A percentile compares a stretch with the other conserved stretches of the same genome.
These are phyloP conservation scores for Pristionchus exspectatus DNA, from an alignment of 2,888 invertebrate species.

Conservation along the genomic window DNA sequence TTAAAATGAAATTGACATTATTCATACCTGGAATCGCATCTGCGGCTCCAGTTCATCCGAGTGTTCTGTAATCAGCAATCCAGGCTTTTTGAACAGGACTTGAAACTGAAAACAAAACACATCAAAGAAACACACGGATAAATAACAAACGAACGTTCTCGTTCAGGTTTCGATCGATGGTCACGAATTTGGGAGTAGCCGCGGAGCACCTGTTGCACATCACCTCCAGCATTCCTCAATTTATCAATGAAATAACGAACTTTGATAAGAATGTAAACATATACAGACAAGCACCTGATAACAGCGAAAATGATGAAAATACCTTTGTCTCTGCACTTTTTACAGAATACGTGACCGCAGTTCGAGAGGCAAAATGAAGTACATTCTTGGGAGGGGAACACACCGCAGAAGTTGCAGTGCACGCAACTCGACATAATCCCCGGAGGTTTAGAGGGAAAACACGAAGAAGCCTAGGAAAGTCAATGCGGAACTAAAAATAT, in stretches of 20 bases:
- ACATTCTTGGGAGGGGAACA: neutral
- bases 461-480: neutral
- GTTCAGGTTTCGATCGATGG: slow-evolving; percentile 25
- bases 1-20: neutral
- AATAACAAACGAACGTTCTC: neutral
- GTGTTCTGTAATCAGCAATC: neutral
- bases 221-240: neutral
- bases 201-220: neutral
- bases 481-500: neutral
- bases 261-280: neutral
- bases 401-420: slow-evolving; percentile 31
- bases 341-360: slow-evolving; percentile 49
- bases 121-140: neutral
- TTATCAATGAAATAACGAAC: neutral
- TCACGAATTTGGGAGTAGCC: neutral
- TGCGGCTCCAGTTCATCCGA: neutral
- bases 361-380: slow-evolving; percentile 27
- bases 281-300: neutral
- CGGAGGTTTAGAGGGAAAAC: neutral
- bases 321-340: slow-evolving; percentile 2
- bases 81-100: neutral
- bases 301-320: neutral
- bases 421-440: slow-evolving; percentile 24
- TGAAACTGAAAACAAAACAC: slow-evolving; percentile 2
- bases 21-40: neutral